Base-by-base conservation (phyloP, 2,888 invertebrate genomes). In the Lymantria monacha region DNA sequence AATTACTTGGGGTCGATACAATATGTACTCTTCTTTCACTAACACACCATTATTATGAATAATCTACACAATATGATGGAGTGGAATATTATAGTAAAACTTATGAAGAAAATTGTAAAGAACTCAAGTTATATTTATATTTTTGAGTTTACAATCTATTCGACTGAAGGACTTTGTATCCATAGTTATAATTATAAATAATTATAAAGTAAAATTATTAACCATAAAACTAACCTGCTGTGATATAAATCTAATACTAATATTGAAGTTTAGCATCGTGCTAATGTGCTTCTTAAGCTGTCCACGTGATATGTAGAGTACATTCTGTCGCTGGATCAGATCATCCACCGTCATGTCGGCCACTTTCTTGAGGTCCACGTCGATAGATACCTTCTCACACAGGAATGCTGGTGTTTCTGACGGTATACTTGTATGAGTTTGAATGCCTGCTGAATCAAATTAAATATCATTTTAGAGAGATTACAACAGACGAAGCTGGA, bases 211-310 rank as follows among this genome's bases (percentile, higher is more conserved):
- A 3, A 22, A 3, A 22, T 22, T 22, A 22, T n/a, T n/a, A 22
- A 22, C 22, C 22, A 22, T 22, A 22, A 13, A 31, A 42, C 69
- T 41, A 48, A 94, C 97, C 92, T 98, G 96, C 79, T 98, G 98
- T 44, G 97, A 97, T 69, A 99, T 97, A 76, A 96, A 96, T 48
- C 97, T 93, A 65, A 97, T 95, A 76, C 97, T 96, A 54, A 97
- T 90, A 72, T 96, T 97, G 77, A 98, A 96, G 83, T 98, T 97
- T 51, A 98, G 94, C 73, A 97, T 95, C 0, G 98, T 97, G 69
- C 97, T 98, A 13, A 97, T 97, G 76, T 97, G 97, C 67, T 96
- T 96, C 83, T 97, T 97, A 57, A 97, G 92, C 78, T 97, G 97
- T 0, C 96, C 95, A 9, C 97, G 83, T 0, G 97, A 97, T 65